Percentiles rank a stretch among this genome's conserved stretches.
Conservation (phyloP, 2,888 invertebrate species). For the Coleophora flavipennella region DNA sequence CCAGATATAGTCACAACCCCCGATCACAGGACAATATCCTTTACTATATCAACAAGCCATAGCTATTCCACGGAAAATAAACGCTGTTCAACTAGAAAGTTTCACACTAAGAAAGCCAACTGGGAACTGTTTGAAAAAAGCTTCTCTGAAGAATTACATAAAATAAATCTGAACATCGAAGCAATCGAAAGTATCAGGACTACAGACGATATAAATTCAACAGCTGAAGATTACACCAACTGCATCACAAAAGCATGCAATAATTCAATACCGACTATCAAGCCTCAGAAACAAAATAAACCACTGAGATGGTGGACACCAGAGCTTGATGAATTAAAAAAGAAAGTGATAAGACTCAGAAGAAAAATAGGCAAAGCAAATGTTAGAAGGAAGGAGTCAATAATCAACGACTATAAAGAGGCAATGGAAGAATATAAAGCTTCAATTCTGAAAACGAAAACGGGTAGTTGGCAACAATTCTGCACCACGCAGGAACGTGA, state of each 20-base stretch:
- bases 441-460: not conserved
- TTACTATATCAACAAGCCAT: not conserved
- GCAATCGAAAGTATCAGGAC: not conserved
- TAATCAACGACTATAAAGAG: slow-evolving; percentile 1
- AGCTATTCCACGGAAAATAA: not conserved
- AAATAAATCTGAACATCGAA: not conserved
- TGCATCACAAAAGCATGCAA: not conserved
- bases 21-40: not conserved
- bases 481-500: slow-evolving; percentile 7
- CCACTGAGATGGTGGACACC: slow-evolving; percentile 5
- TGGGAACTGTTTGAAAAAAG: not conserved
- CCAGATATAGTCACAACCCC: not conserved
- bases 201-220: not conserved
- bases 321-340: slow-evolving; percentile 2
- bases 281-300: not conserved
- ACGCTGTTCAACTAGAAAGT: not conserved
- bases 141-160: not conserved
- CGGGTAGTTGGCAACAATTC: slow-evolving; percentile 9
- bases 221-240: not conserved
- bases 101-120: not conserved
- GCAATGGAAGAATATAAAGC: slow-evolving; percentile 2
- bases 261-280: not conserved
- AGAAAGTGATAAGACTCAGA: not conserved
- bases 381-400: not conserved
- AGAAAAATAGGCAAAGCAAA: slow-evolving; percentile 3